Percentiles rank a stretch among this genome's conserved stretches.
Conservation (phyloP, 2,113 vertebrate species). For the Dipodomys ordii region DNA sequence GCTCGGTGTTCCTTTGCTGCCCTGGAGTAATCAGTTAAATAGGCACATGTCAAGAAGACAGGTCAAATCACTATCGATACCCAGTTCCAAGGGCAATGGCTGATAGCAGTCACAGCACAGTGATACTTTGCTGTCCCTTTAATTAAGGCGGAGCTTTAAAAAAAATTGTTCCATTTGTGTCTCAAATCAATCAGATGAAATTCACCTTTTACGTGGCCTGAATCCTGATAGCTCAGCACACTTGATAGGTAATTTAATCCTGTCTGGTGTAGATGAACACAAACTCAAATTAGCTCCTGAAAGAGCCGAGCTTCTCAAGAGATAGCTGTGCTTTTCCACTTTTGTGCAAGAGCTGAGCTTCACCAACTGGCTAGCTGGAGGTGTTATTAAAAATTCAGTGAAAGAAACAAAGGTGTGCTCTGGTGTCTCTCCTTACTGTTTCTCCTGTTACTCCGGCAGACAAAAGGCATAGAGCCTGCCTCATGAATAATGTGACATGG, state of each 20-base stretch:
- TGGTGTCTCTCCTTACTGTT: slow-evolving; percentile 88
- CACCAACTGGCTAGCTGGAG: slow-evolving; percentile 92
- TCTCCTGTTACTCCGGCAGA: slow-evolving; percentile 90
- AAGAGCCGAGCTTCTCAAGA: slow-evolving; percentile 84
- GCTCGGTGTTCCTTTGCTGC: slow-evolving; percentile 68
- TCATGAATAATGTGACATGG: slow-evolving; percentile 92
- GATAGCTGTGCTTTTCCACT: slow-evolving; percentile 90
- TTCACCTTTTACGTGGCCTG: slow-evolving; percentile 88
- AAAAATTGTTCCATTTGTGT: slow-evolving; percentile 79
- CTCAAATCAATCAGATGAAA: slow-evolving; percentile 90
- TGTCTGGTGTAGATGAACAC: slow-evolving; percentile 84
- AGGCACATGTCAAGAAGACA: slow-evolving; percentile 1
- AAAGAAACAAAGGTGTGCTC: slow-evolving; percentile 91
- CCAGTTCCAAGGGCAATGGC: slow-evolving; percentile 46
- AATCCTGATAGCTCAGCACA: slow-evolving; percentile 90
- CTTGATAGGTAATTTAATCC: slow-evolving; percentile 91
- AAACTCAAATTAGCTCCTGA: slow-evolving; percentile 89
- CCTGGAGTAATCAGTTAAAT: slow-evolving; percentile 76
- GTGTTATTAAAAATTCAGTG: slow-evolving; percentile 92
- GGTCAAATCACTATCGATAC: slow-evolving; percentile 63
- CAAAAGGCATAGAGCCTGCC: slow-evolving; percentile 89
- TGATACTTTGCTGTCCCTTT: slow-evolving; percentile 59
- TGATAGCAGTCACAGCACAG: neutral
- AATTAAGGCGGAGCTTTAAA: slow-evolving; percentile 72
- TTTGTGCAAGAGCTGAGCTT: slow-evolving; percentile 89